These are phyloP conservation scores for Rachycentron canadum DNA, from an alignment of 2,797 vertebrate species.

Conservation along the genomic window DNA sequence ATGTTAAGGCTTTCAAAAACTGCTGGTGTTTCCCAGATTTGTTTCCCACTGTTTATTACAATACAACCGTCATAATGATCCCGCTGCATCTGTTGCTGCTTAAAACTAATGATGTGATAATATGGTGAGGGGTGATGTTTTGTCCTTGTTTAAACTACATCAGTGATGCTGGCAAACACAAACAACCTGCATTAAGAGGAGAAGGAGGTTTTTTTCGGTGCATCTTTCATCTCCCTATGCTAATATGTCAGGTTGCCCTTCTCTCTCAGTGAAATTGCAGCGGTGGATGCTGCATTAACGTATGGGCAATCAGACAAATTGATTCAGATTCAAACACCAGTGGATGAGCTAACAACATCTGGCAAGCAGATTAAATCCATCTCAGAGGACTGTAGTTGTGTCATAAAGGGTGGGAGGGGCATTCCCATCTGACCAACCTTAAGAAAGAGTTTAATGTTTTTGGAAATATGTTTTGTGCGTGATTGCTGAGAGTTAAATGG, in stretches of 20 bases:
- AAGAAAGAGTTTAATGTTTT: constrained; percentile 6
- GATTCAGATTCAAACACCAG: constrained; percentile 65
- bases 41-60: background rate
- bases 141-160: background rate
- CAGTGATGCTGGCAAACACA: background rate
- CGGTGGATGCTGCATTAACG: constrained; percentile 43
- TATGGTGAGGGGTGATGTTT: background rate
- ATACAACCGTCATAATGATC: background rate
- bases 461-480: background rate
- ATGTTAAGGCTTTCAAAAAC: background rate
- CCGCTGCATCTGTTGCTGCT: background rate
- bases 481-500: background rate
- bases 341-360: constrained; percentile 72
- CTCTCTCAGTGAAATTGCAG: constrained; percentile 39
- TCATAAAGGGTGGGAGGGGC: constrained; percentile 4
- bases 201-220: background rate
- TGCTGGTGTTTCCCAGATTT: background rate
- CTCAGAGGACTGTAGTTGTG: constrained; percentile 26
- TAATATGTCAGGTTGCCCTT: constrained; percentile 28
- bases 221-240: background rate
- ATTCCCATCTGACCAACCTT: constrained; percentile 17
- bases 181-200: background rate
- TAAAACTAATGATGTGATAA: background rate
- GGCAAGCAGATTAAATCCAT: constrained; percentile 71
- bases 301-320: constrained; percentile 77